Evolutionary conservation across 2,797 vertebrate genomes (phyloP).

Genomic region (Onychomys torridus): DNA sequence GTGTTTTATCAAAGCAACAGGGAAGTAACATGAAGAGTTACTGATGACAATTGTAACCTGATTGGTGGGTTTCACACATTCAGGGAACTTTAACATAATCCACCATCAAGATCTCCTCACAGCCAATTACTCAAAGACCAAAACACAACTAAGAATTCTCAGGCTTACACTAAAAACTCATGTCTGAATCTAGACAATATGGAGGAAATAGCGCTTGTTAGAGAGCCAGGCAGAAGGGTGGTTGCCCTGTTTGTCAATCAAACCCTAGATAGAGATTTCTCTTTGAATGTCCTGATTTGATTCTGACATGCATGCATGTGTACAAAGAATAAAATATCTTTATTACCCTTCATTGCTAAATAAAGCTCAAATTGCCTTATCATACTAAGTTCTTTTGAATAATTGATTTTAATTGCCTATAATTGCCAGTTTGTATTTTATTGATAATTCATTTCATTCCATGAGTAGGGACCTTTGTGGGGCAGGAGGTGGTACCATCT

Average conservation of each 20-base stretch:
- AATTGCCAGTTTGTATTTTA: constrained; percentile 71
- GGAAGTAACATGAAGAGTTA: neutral
- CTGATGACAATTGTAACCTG: constrained; percentile 28
- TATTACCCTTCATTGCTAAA: constrained; percentile 57
- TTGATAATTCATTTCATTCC: constrained; percentile 67
- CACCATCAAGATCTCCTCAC: constrained; percentile 10
- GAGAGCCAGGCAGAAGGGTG: neutral
- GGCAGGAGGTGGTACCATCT: constrained; percentile 31
- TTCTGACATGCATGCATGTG: too few relatives aligned
- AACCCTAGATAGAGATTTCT: constrained; percentile 45
- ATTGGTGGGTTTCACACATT: constrained; percentile 16
- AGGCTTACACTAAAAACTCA: neutral
- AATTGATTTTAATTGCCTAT: constrained; percentile 81
- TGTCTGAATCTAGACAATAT: neutral
- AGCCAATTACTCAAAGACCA: neutral
- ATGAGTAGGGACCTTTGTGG: neutral
- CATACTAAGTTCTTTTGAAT: constrained; percentile 71
- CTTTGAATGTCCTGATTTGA: neutral
- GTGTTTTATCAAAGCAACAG: neutral
- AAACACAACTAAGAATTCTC: constrained; percentile 35
- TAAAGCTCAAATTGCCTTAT: constrained; percentile 67
- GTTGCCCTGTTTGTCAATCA: neutral
- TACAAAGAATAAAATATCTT: constrained; percentile 43
- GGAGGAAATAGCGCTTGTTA: neutral
- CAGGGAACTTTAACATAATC: constrained; percentile 40